These are phyloP conservation scores for Nymphalis urticae DNA, from an alignment of 2,888 invertebrate species.

Conservation along the genomic window DNA sequence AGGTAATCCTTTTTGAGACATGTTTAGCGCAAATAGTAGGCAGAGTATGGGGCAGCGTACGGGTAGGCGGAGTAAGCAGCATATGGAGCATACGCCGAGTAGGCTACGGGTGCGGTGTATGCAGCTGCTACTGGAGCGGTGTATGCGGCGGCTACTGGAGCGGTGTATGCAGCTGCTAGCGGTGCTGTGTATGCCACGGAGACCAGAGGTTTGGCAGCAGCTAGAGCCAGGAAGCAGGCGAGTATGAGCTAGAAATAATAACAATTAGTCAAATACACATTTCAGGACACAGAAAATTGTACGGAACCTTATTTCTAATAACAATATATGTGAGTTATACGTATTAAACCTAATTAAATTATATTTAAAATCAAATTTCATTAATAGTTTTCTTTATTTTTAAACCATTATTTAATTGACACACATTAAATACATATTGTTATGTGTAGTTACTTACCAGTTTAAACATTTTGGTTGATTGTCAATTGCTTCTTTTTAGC, in stretches of 20 bases:
- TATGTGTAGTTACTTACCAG: conserved; percentile 43
- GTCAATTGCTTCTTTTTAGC: conserved; percentile 43
- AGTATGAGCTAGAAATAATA: conserved; percentile 63
- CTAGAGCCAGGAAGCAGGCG: conserved; percentile 74
- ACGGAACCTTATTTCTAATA: no score
- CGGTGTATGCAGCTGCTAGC: conserved; percentile 46
- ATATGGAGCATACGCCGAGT: conserved; percentile 53
- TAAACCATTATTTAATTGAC: no score
- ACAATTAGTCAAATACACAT: not conserved
- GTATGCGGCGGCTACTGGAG: conserved; percentile 45
- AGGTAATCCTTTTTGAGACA: not conserved
- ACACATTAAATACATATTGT: not conserved
- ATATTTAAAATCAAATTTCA: no score
- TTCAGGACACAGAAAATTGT: no score
- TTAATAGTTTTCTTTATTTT: no score
- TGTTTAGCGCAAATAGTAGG: conserved; percentile 44
- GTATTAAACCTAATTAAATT: no score
- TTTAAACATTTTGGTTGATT: conserved; percentile 49
- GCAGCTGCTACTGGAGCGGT: conserved; percentile 48
- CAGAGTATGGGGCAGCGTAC: conserved; percentile 45
- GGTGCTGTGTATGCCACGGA: conserved; percentile 48
- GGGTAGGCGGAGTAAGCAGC: conserved; percentile 54
- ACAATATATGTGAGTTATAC: no score
- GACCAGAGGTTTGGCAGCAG: conserved; percentile 65
- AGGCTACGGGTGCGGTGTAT: conserved; percentile 48